These are phyloP conservation scores for Eurytoma californica DNA, from an alignment of 2,888 invertebrate species.

Conservation along the genomic window DNA sequence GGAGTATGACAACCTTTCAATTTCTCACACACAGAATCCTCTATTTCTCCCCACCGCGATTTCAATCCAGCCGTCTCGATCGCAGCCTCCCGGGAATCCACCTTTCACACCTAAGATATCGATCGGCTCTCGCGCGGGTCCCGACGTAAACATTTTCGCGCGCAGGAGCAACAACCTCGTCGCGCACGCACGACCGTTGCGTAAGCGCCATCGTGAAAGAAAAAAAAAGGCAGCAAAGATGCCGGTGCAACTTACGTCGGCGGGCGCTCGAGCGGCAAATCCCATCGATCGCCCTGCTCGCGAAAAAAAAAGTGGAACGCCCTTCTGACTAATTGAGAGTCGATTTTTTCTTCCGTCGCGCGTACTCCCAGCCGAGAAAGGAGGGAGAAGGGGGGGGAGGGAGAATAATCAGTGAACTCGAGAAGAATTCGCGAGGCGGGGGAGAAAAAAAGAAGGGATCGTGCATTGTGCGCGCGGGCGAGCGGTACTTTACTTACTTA, in stretches of 20 bases:
- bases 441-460: too few relatives aligned
- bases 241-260: neutral
- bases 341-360: conserved; percentile 33
- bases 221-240: neutral
- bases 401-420: neutral
- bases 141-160: conserved; percentile 25
- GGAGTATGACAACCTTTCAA: too few relatives aligned
- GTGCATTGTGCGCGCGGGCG: neutral
- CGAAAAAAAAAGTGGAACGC: conserved; percentile 31
- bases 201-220: conserved; percentile 3
- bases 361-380: conserved; percentile 41
- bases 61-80: neutral
- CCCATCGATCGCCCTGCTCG: conserved; percentile 29
- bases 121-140: neutral
- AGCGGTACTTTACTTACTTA: neutral
- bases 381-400: neutral
- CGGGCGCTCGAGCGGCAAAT: conserved; percentile 33
- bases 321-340: conserved; percentile 41
- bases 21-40: neutral
- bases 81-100: too few relatives aligned
- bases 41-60: neutral
- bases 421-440: neutral
- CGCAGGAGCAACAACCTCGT: conserved; percentile 47
- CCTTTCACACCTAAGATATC: neutral
- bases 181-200: neutral